Evolutionary conservation across 2,797 vertebrate genomes (phyloP).

Genomic region (Adrianichthys oophorus): DNA sequence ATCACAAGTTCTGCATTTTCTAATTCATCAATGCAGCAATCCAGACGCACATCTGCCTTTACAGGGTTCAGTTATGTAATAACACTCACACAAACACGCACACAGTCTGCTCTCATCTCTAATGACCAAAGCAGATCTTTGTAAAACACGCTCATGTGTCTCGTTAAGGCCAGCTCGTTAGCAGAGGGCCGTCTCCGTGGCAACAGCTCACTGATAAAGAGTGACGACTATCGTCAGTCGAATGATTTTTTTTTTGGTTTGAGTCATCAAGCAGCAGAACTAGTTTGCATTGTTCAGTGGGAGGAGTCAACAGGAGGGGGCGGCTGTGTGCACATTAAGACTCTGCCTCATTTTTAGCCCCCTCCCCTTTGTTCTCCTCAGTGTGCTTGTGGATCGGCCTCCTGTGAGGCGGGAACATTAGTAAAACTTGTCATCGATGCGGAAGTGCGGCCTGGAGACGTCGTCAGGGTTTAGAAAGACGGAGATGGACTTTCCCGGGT

Average conservation of each 20-base stretch:
- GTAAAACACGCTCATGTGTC: constrained; percentile 55
- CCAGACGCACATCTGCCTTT: constrained; percentile 27
- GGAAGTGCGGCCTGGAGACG: constrained; percentile 82
- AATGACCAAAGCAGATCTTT: constrained; percentile 31
- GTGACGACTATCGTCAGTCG: constrained; percentile 37
- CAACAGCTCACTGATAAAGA: constrained; percentile 39
- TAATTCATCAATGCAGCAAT: constrained; percentile 20
- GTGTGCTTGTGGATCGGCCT: not conserved
- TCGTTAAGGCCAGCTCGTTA: constrained; percentile 63
- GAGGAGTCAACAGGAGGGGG: not conserved
- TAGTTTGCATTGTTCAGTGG: constrained; percentile 9
- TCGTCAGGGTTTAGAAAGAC: constrained; percentile 86
- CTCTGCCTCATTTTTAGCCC: constrained; percentile 1
- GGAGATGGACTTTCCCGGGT: constrained; percentile 85
- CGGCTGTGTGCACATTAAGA: not conserved
- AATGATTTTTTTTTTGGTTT: constrained; percentile 52
- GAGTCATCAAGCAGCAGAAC: constrained; percentile 49
- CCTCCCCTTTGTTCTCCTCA: not conserved
- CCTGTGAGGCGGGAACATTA: constrained; percentile 21
- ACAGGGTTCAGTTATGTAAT: no score
- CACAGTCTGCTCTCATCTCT: constrained; percentile 14
- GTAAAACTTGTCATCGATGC: constrained; percentile 86
- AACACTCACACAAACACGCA: constrained; percentile 6
- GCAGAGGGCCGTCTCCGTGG: constrained; percentile 58
- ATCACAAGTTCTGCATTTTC: constrained; percentile 64